These are phyloP conservation scores for Coryphaenoides rupestris DNA, from an alignment of 2,113 vertebrate species.

Conservation along the genomic window DNA sequence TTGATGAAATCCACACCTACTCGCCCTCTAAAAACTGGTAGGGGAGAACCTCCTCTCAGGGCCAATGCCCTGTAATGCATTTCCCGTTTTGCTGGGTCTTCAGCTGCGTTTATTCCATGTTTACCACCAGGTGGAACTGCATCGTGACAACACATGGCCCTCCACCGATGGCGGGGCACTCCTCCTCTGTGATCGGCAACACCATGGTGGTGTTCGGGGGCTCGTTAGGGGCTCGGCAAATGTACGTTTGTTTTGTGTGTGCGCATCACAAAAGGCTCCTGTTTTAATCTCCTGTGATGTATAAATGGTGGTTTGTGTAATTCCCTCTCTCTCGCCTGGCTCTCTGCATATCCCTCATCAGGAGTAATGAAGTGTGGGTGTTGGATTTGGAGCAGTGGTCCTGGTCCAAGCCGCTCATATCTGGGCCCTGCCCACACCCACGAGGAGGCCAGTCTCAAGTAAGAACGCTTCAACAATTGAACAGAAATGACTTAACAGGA, in stretches of 20 bases:
- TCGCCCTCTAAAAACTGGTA: constrained; percentile 98
- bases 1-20: constrained; percentile 98
- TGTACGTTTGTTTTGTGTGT: constrained; percentile 67
- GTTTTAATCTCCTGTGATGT: background rate
- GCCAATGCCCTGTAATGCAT: background rate
- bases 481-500: background rate
- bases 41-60: constrained; percentile 37
- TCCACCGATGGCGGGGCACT: constrained; percentile 97
- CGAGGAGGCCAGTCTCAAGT: constrained; percentile 97
- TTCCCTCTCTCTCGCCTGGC: constrained; percentile 1
- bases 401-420: constrained; percentile 91
- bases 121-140: constrained; percentile 90
- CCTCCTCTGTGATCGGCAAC: constrained; percentile 91
- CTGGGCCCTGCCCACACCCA: constrained; percentile 85
- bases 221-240: constrained; percentile 92
- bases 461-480: constrained; percentile 17
- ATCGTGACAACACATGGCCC: constrained; percentile 96
- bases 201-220: constrained; percentile 98
- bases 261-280: background rate
- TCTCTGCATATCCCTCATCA: constrained; percentile 49
- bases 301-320: background rate
- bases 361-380: constrained; percentile 98
- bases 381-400: constrained; percentile 96
- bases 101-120: background rate
- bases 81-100: background rate